Evolutionary conservation across 2,888 invertebrate genomes (phyloP), one percentile per base, ranked within the genome.

Genomic region (Tyria jacobaeae): DNA sequence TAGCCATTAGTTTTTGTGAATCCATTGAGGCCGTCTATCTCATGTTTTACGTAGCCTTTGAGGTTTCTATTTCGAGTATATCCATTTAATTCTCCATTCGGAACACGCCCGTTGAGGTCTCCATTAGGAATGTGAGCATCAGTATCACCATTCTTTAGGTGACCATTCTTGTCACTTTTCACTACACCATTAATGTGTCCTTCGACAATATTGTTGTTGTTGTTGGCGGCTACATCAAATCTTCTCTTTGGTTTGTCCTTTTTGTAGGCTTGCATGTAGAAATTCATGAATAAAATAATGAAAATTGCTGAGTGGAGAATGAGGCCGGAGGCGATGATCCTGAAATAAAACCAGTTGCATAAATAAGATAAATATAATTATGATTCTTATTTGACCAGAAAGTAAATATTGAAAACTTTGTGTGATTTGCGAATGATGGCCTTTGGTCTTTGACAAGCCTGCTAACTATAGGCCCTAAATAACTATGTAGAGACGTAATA

Each of bases 251-350:
- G 75, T 41, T 64, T 75, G 24, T 67, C 80, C 52, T 85, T 84
- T 75, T 94, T 95, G 93, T 98, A 98, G 27, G 97, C 96, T 85
- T 96, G 96, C 73, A 96, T 95, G 92, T 99, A 99, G 95, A 99
- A 99, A 91, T 99, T 96, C 81, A 96, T 96, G 94, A 99, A 99
- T 62, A 99, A 95, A 17, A 95, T 95, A 89, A 99, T 98, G 95
- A 99, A 99, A 81, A 99, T 97, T 39, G 96, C 94, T 7, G 97
- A 96, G 86, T 97, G 97, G 12, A 97, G 93, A 57, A 96, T 95
- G 72, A 97, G 93, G 24, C 97, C 95, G 2, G 95, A 94, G 2
- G 97, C 97, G 64, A 98, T 96, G 76, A 97, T 80, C 70, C 94
- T 94, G 85, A 15, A 86, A 84, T 5, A 56, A 71, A 37, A 57